Evolutionary conservation across 92 coral and sea anemone species (phyloP).

Genomic region (Palythoa grandiflora): DNA sequence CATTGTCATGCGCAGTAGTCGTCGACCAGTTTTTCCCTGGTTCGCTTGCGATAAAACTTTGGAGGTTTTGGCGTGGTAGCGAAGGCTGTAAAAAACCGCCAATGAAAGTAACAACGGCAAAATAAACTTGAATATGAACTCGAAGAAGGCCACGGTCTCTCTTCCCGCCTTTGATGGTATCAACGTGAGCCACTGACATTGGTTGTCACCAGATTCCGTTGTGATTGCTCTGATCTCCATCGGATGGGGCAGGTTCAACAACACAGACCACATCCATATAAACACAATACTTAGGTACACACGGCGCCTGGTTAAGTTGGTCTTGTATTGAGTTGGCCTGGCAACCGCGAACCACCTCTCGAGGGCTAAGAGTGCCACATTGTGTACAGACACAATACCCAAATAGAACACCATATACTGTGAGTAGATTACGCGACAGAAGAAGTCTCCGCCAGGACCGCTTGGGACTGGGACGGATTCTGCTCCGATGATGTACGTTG

Average conservation of each 20-base stretch:
- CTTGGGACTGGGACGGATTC: slow-evolving; percentile 78
- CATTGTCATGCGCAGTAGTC: slow-evolving; percentile 90
- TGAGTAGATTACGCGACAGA: slow-evolving; percentile 83
- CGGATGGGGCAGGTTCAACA: slow-evolving; percentile 42
- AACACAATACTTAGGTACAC: slow-evolving; percentile 41
- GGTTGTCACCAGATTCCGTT: neutral
- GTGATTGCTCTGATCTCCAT: slow-evolving; percentile 37
- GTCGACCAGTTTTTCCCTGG: slow-evolving; percentile 38
- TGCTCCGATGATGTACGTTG: slow-evolving; percentile 77
- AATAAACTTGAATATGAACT: slow-evolving; percentile 39
- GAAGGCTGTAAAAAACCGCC: slow-evolving; percentile 25
- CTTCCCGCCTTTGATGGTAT: slow-evolving; percentile 18
- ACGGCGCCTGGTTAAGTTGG: slow-evolving; percentile 59
- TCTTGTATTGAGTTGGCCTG: slow-evolving; percentile 71
- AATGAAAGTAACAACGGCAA: slow-evolving; percentile 27
- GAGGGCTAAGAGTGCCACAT: slow-evolving; percentile 73
- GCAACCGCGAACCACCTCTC: slow-evolving; percentile 86
- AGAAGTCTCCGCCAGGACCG: slow-evolving; percentile 85
- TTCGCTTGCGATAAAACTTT: slow-evolving; percentile 24
- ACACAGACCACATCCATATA: slow-evolving; percentile 45
- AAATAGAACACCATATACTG: slow-evolving; percentile 78
- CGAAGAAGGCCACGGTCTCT: slow-evolving; percentile 47
- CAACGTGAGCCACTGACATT: slow-evolving; percentile 40
- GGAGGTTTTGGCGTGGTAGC: slow-evolving; percentile 21
- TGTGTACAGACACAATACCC: slow-evolving; percentile 89